Base-by-base conservation (phyloP, 2,888 invertebrate genomes). In the Bruchidius siliquastri region DNA sequence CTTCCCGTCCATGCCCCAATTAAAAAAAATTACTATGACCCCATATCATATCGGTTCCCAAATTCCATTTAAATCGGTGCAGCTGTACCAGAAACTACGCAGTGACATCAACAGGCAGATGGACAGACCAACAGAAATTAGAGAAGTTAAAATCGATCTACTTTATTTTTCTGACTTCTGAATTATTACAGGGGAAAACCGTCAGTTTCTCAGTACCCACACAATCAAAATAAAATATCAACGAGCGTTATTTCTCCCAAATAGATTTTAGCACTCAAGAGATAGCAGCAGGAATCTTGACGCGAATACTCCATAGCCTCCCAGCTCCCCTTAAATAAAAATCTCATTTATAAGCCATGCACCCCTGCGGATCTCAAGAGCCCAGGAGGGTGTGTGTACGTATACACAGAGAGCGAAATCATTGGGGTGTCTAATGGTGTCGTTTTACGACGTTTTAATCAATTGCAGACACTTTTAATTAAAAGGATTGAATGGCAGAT, bases 361-460 rank as follows among this genome's bases (percentile, higher is more conserved):
- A 49, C 49, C 49, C 49, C 18, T 49, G 49, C 49, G 49, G 49
- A 49, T 49, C 49, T 69, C 49, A 49, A 49, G 49, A 49, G 49
- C 49, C 49, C 49, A 49, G 70, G 74, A 76, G 77, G 77, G 77
- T 76, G 77, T 76, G 77, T 76, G 73, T 70, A 74, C 72, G 73
- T 68, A 18, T 49, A 49, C 18, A 49, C 49, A 49, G 49, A 49
- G 49, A 73, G 67, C 72, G 21, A 71, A 73, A 74, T 74, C 76
- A 75, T 73, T 75, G 76, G 77, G 77, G 77, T 75, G 75, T 74
- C 72, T 74, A 77, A 76, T 76, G 74, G 76, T 77, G 76, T 76
- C 77, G 74, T 75, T 77, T 76, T 75, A 76, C 77, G 73, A 74
- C 72, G 74, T 75, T 74, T 75, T 74, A 77, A 77, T 77, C 77